Conservation (phyloP, 2,113 vertebrate genomes). For the Ctenomys sociabilis region DNA sequence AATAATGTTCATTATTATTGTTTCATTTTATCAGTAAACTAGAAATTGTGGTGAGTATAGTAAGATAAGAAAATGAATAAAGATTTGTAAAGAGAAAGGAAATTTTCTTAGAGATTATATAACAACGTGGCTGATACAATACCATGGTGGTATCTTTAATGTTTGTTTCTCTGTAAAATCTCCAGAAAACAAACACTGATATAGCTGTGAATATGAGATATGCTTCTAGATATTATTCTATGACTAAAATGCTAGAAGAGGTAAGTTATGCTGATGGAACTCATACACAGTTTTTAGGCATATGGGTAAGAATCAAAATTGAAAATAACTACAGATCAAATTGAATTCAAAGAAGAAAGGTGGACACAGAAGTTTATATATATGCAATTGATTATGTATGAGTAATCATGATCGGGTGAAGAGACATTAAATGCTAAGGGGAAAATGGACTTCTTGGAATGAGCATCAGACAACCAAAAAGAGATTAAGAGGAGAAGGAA, state of each 20-base stretch:
- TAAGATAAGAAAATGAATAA: constrained; percentile 38
- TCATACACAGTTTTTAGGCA: neutral
- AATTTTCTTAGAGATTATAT: neutral
- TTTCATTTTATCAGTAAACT: constrained; percentile 29
- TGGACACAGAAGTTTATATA: neutral
- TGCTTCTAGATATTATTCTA: constrained; percentile 28
- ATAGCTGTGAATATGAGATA: neutral
- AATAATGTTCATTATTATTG: constrained; percentile 19
- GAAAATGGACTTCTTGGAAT: neutral
- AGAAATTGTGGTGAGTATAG: neutral
- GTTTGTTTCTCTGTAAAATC: neutral
- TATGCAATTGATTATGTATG: neutral
- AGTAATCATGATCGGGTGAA: neutral
- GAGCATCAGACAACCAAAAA: neutral
- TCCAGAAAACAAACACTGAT: constrained; percentile 11
- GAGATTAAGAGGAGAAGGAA: neutral
- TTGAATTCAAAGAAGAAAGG: neutral
- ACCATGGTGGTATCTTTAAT: constrained; percentile 11
- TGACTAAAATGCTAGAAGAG: neutral
- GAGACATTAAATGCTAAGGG: neutral
- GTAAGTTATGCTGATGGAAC: neutral
- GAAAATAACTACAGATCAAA: neutral
- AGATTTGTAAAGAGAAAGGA: neutral
- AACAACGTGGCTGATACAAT: neutral
- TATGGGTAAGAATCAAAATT: neutral